Evolutionary conservation across 2,888 invertebrate species (phyloP).

Genomic region (Napeogenes sylphis): DNA sequence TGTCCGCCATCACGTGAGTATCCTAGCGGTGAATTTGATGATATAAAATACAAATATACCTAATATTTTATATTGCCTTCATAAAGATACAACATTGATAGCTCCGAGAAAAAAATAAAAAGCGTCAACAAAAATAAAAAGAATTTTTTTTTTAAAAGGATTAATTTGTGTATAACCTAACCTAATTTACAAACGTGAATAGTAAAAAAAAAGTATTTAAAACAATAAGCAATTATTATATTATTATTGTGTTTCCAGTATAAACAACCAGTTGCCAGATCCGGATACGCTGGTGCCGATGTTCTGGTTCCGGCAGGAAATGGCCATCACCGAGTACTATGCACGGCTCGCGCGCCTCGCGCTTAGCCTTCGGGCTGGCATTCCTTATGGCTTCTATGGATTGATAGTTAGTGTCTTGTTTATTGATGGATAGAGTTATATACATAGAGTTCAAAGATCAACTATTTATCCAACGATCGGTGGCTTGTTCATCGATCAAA

Average conservation of each 20-base stretch:
- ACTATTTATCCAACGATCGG: too few relatives aligned
- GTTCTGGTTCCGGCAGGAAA: constrained; percentile 86
- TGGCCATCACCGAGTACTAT: constrained; percentile 76
- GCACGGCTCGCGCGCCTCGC: constrained; percentile 75
- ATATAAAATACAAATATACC: too few relatives aligned
- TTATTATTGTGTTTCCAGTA: constrained; percentile 34
- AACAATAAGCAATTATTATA: too few relatives aligned
- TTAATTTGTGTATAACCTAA: too few relatives aligned
- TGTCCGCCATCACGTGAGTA: constrained; percentile 52
- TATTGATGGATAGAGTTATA: neutral
- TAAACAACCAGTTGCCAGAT: constrained; percentile 59
- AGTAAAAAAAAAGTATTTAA: neutral
- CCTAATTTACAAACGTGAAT: too few relatives aligned
- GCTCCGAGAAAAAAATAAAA: neutral
- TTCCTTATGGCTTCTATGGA: constrained; percentile 74
- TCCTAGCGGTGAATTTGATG: too few relatives aligned
- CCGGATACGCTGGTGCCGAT: constrained; percentile 81
- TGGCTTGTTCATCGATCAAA: too few relatives aligned
- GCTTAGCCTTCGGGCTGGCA: constrained; percentile 69
- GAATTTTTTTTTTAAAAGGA: too few relatives aligned
- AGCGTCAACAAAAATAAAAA: neutral
- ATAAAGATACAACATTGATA: neutral
- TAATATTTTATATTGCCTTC: neutral
- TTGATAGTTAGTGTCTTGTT: constrained; percentile 53
- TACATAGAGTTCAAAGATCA: too few relatives aligned